phyloP scores from a whole-genome alignment of 2,113 vertebrate species.

The Gambusia holbrooki region DNA sequence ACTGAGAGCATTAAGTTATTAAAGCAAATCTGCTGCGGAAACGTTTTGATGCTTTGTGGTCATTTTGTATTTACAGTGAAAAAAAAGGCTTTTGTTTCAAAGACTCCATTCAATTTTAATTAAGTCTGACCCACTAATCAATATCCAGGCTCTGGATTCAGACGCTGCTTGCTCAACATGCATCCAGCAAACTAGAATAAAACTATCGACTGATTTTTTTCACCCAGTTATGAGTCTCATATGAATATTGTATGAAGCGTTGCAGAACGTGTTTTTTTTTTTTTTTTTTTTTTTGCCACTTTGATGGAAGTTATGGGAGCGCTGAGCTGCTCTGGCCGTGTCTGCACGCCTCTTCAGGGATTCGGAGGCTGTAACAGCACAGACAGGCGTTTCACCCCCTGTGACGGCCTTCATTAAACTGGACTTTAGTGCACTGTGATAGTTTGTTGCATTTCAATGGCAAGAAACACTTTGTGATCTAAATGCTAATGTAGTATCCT shows the following conservation, averaged over 20 bases:
- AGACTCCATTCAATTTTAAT: constrained; percentile 59
- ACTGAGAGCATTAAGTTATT: not conserved
- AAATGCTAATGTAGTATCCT: constrained; percentile 67
- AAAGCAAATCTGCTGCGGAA: not conserved
- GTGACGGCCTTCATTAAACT: constrained; percentile 41
- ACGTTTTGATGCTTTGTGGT: not conserved
- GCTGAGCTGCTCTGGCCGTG: constrained; percentile 39
- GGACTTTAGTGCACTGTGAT: constrained; percentile 54
- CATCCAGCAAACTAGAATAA: constrained; percentile 35
- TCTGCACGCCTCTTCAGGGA: constrained; percentile 42
- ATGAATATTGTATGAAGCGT: constrained; percentile 47
- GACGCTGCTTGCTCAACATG: constrained; percentile 11
- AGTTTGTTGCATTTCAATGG: constrained; percentile 52
- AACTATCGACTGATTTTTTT: constrained; percentile 52
- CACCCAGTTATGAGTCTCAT: constrained; percentile 36
- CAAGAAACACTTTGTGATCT: constrained; percentile 54
- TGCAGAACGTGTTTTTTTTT: not conserved
- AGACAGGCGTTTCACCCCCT: constrained; percentile 46
- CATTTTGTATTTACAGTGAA: not conserved
- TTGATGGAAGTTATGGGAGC: constrained; percentile 63
- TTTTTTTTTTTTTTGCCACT: constrained; percentile 22
- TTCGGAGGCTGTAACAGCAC: constrained; percentile 25
- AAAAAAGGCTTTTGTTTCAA: constrained; percentile 5
- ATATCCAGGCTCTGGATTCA: constrained; percentile 40
- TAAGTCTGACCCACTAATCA: constrained; percentile 49